A percentile compares a stretch with the other conserved stretches of the same genome.
These are phyloP conservation scores for Drosophila pegasa DNA, from an alignment of 2,888 invertebrate species.

Conservation along the genomic window DNA sequence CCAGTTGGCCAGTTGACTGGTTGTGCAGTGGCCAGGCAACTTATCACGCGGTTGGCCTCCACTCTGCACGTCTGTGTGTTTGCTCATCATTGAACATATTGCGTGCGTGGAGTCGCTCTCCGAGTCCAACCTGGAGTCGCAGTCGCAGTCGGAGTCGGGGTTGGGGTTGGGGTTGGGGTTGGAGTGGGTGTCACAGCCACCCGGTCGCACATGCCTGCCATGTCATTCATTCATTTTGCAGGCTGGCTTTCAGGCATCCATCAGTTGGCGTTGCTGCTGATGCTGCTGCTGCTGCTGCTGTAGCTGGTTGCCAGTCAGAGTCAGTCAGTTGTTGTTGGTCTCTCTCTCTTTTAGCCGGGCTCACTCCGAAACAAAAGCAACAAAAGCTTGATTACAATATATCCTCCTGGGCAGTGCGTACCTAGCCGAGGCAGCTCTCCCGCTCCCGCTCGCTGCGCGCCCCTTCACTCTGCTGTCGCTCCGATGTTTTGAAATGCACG, in stretches of 20 bases:
- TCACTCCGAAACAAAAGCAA: constrained; percentile 36
- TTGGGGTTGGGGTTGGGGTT: constrained; percentile 11
- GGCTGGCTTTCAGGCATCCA: constrained; percentile 75
- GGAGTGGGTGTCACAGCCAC: constrained; percentile 42
- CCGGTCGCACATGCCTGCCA: constrained; percentile 64
- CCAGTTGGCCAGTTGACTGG: constrained; percentile 5
- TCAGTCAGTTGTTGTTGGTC: constrained; percentile 46
- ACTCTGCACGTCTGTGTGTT: constrained; percentile 33
- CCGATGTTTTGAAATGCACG: constrained; percentile 75
- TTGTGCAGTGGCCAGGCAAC: constrained; percentile 50
- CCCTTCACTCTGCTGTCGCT: constrained; percentile 13
- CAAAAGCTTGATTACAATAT: constrained; percentile 69
- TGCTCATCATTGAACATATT: constrained; percentile 57
- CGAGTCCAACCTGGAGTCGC: neutral
- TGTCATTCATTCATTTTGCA: constrained; percentile 81
- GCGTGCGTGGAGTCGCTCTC: constrained; percentile 45
- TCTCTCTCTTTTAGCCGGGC: constrained; percentile 42
- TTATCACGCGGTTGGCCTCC: constrained; percentile 57
- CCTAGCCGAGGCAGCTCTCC: constrained; percentile 38
- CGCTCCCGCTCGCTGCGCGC: neutral
- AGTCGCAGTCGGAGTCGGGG: no score
- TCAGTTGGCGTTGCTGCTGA: constrained; percentile 61
- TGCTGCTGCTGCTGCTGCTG: constrained; percentile 35
- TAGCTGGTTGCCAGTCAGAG: constrained; percentile 71
- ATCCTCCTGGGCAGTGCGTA: constrained; percentile 63